Evolutionary conservation across 2,113 vertebrate genomes (phyloP), one percentile per base, ranked within the genome.

Genomic region (Pangasianodon hypophthalmus): DNA sequence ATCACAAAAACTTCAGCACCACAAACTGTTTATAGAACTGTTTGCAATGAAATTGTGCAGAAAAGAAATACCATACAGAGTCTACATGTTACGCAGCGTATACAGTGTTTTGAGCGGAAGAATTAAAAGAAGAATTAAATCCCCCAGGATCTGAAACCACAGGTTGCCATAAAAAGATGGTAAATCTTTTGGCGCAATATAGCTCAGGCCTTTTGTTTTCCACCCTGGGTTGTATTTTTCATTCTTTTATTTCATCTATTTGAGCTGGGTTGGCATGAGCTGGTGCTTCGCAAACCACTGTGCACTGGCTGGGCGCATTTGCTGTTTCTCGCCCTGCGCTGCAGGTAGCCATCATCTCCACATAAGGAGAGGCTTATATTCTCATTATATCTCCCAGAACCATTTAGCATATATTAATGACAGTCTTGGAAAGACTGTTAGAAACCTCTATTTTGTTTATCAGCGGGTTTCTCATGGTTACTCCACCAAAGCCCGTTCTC

Each of bases 141-240:
- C 94, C 95, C 94, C 95, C 93, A 93, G 96, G 94, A 95, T 91
- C 93, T 93, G 92, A 96, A 96, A 97, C 96, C 95, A 94, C 96
- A 96, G 96, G 97, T 97, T 96, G 96, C 96, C 94, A 95, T 94
- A 96, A 96, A 95, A 92, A 93, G 14, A 86, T 93, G 10, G 87
- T 95, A 95, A 95, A 95, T 95, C 94, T 94, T 94, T 94, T 94
- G 94, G 93, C 93, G 94, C 92, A 93, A 92, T 96, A 95, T 94
- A 94, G 94, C 93, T 94, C 92, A 94, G 94, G 95, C 95, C 96
- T 96, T 95, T 96, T 97, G 94, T 97, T 97, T 92, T 6, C 56
- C 95, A 96, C 94, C 94, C 92, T 93, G 58, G 90, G 95, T 96
- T 95, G 95, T 93, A 94, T 95, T 67, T 88, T 21, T 18, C 19